A percentile compares a stretch with the other conserved stretches of the same genome.
Evolutionary conservation across 2,113 vertebrate species (phyloP).

Genomic region (Campylorhamphus procurvoides): DNA sequence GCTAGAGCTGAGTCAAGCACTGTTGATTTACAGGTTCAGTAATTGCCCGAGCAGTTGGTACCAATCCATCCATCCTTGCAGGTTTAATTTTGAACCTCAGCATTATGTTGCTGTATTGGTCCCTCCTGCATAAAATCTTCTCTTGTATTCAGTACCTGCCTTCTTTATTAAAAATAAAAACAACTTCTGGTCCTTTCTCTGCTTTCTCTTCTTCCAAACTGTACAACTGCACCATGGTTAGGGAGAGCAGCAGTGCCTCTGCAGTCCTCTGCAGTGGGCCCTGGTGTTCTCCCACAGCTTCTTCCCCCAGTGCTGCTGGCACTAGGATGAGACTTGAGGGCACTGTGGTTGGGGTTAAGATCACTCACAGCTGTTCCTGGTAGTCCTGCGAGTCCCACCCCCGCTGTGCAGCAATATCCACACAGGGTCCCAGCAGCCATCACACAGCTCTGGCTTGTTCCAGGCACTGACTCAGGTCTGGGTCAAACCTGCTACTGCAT

Average conservation of each 20-base stretch:
- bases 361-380: accelerated
- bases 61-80: not conserved
- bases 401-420: not conserved
- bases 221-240: not conserved
- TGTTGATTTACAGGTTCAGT: not conserved
- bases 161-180: not conserved
- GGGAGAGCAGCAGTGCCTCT: not conserved
- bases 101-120: not conserved
- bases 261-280: not conserved
- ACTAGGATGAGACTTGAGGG: accelerated
- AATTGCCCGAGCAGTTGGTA: not conserved
- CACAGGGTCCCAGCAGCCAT: not conserved
- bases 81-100: not conserved
- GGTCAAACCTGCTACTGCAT: not conserved
- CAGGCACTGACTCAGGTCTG: not conserved
- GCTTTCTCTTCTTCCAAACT: not conserved
- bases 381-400: not conserved
- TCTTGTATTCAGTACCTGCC: not conserved
- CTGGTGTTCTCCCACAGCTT: not conserved
- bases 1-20: not conserved
- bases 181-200: not conserved
- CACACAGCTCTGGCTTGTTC: not conserved
- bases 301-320: not conserved
- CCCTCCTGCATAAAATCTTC: not conserved
- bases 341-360: accelerated